A percentile compares a stretch with the other conserved stretches of the same genome.
Evolutionary conservation across 2,797 vertebrate species (phyloP).

Genomic region (Syngnathus rostellatus): DNA sequence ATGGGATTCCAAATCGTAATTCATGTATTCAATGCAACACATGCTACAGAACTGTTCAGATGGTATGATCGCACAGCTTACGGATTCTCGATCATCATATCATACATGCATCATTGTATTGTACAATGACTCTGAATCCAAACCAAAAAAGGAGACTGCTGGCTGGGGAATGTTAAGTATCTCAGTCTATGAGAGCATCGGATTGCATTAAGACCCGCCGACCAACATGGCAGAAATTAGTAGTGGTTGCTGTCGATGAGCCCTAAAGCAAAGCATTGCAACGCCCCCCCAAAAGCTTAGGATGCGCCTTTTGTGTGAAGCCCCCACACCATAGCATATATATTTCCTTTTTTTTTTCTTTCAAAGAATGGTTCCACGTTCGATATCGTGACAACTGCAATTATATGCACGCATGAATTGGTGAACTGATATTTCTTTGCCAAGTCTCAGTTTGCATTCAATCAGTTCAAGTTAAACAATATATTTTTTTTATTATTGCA

Average conservation of each 20-base stretch:
- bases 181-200: background rate
- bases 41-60: no score
- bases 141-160: background rate
- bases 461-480: no score
- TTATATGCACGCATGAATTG: background rate
- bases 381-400: background rate
- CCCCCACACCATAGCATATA: background rate
- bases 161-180: background rate
- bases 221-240: background rate
- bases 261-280: background rate
- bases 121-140: background rate
- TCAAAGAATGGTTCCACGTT: background rate
- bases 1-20: background rate
- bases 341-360: background rate
- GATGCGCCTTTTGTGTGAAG: background rate
- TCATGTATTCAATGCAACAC: no score
- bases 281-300: background rate
- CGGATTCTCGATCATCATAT: background rate
- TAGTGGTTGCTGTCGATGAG: conserved; percentile 1
- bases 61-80: no score
- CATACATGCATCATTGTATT: background rate
- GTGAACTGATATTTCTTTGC: background rate
- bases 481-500: no score
- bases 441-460: no score
- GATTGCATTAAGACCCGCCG: background rate